Evolutionary conservation across 2,797 vertebrate species (phyloP), one percentile per base, ranked within the genome.

Genomic region (Macroramphosus scolopax): DNA sequence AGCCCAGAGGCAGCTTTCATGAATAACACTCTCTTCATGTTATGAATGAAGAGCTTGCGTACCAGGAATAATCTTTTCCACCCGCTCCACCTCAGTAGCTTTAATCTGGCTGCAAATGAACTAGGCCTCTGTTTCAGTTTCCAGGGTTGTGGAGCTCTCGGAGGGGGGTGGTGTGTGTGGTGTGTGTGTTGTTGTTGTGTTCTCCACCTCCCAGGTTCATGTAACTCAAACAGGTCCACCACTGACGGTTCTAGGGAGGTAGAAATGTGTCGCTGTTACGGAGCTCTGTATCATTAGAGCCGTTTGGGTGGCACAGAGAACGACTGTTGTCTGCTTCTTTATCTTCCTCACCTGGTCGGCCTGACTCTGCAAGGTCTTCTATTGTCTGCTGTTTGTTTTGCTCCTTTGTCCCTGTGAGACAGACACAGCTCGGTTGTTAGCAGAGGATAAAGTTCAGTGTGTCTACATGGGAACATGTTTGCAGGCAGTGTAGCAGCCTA

Each of bases 41-140:
- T 77, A 60, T 55, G 75, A 70, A 72, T 67, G 70, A 45, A 50
- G 33, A 57, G 57, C 24, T 61, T 75, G 55, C 52, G 65, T 63
- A 72, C 56, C 29, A 63, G 57, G 67, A 74, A 78, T 76, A 82
- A 79, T 80, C 75, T 75, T 80, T 78, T 77, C 76, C 78, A 80
- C 59, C 60, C 49, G n/a, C 63, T 74, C 59, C 59, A 66, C 68
- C 53, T 57, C 43, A 5, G 51, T 33, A 33, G 47, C 47, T 69
- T 77, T 77, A 82, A 76, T 77, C 75, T 50, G 63, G 49, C 62
- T 68, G 47, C 49, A 63, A 59, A 78, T 72, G 71, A 80, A 80
- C 40, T 51, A 62, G 68, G 38, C 66, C 67, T 79, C 69, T 80
- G 73, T 66, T 67, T 80, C 68, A 78, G 73, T 80, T 76, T 68